Conservation (phyloP, 2,113 vertebrate species). For the Phyllopteryx taeniolatus region DNA sequence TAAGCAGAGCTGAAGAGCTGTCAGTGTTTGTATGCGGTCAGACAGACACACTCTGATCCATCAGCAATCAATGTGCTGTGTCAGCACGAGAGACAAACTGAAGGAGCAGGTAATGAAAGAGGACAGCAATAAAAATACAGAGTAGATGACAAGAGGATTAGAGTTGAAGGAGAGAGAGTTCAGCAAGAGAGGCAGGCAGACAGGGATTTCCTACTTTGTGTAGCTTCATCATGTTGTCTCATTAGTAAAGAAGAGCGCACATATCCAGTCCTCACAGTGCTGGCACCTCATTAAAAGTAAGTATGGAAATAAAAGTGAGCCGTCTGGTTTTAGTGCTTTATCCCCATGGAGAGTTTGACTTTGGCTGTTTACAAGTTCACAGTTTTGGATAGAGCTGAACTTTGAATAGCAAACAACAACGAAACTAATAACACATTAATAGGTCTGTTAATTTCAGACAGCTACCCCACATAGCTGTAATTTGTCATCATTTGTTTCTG, state of each 20-base stretch:
- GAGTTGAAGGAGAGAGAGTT: slow-evolving; percentile 21
- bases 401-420: background rate
- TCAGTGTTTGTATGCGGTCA: slow-evolving; percentile 24
- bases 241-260: slow-evolving; percentile 25
- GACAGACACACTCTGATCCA: slow-evolving; percentile 12
- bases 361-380: background rate
- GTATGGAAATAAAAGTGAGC: background rate
- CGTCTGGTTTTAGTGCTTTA: background rate
- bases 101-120: slow-evolving; percentile 26
- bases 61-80: slow-evolving; percentile 36
- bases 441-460: background rate
- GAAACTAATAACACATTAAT: background rate
- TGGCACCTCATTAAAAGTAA: slow-evolving; percentile 18
- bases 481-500: background rate
- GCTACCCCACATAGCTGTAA: background rate
- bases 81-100: slow-evolving; percentile 32
- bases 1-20: slow-evolving; percentile 36
- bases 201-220: slow-evolving; percentile 23
- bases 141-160: slow-evolving; percentile 19
- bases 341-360: background rate
- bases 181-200: slow-evolving; percentile 18
- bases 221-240: slow-evolving; percentile 28
- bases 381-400: background rate
- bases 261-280: slow-evolving; percentile 9
- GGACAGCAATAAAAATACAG: slow-evolving; percentile 37